These are phyloP conservation scores for Aegithalos caudatus DNA, from an alignment of 2,113 vertebrate genomes.

Conservation along the genomic window DNA sequence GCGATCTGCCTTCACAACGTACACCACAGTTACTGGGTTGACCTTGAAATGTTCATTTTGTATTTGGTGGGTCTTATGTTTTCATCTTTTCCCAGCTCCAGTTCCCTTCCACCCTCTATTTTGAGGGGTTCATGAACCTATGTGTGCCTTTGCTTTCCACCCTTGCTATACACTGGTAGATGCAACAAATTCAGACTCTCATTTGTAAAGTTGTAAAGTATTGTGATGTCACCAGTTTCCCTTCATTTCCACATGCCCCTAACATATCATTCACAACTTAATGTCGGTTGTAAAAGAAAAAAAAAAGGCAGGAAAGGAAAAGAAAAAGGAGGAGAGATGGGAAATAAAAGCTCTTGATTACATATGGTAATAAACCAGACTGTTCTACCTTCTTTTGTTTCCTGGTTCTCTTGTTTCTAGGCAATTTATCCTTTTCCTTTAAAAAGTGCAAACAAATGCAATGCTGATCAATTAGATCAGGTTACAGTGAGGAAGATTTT, in stretches of 20 bases:
- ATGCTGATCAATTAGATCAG: background rate
- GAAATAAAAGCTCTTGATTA: conserved; percentile 85
- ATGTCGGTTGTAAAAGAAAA: conserved; percentile 88
- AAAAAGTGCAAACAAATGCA: background rate
- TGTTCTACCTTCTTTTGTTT: conserved; percentile 75
- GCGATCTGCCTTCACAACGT: background rate
- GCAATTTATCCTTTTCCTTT: background rate
- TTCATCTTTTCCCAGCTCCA: background rate
- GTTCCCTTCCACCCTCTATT: conserved; percentile 23
- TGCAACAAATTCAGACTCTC: conserved; percentile 78
- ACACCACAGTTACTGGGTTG: background rate
- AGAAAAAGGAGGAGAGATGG: conserved; percentile 1
- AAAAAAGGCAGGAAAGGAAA: background rate
- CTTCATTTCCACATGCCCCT: conserved; percentile 86
- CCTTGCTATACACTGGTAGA: conserved; percentile 87
- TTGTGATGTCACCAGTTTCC: conserved; percentile 91
- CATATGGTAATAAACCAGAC: conserved; percentile 87
- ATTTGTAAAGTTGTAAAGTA: conserved; percentile 95
- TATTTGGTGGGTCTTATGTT: conserved; percentile 29
- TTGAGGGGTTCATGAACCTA: conserved; percentile 69
- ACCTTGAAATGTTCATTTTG: conserved; percentile 20
- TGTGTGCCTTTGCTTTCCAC: conserved; percentile 94
- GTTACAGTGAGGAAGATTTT: background rate
- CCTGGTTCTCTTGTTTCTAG: conserved; percentile 42
- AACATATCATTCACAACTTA: conserved; percentile 93